phyloP scores from a whole-genome alignment of 1,140 invertebrate species.

The Pinna nobilis region DNA sequence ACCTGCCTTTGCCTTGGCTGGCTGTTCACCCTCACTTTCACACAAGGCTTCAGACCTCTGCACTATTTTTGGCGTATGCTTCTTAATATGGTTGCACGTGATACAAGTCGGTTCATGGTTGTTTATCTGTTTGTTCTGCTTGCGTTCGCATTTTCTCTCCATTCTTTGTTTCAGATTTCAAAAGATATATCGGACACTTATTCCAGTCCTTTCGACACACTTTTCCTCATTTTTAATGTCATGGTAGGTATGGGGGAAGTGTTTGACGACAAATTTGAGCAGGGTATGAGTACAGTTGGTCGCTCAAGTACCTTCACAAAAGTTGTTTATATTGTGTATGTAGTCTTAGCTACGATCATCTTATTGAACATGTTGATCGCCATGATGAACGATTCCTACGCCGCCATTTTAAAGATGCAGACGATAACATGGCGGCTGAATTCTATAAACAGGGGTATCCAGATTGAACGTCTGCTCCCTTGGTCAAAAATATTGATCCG shows the following conservation, averaged over 20 bases:
- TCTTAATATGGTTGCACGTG: slow-evolving; percentile 63
- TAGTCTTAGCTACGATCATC: slow-evolving; percentile 62
- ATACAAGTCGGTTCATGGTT: slow-evolving; percentile 63
- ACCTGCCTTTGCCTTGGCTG: slow-evolving; percentile 61
- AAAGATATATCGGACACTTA: slow-evolving; percentile 38
- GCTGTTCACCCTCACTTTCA: slow-evolving; percentile 62
- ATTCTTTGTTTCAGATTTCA: slow-evolving; percentile 56
- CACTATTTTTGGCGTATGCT: slow-evolving; percentile 69
- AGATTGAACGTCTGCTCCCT: slow-evolving; percentile 59
- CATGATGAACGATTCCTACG: slow-evolving; percentile 72
- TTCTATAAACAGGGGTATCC: slow-evolving; percentile 60
- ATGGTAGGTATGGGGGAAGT: slow-evolving; percentile 66
- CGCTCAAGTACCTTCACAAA: slow-evolving; percentile 41
- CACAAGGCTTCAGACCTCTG: slow-evolving; percentile 59
- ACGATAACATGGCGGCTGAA: slow-evolving; percentile 59
- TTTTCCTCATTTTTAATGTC: slow-evolving; percentile 44
- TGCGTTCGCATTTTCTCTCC: slow-evolving; percentile 64
- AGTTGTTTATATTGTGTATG: slow-evolving; percentile 62
- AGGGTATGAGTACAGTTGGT: slow-evolving; percentile 41
- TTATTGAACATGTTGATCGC: slow-evolving; percentile 69
- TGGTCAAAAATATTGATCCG: no score
- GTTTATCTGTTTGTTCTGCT: slow-evolving; percentile 68
- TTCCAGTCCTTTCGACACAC: slow-evolving; percentile 44
- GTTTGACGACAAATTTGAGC: slow-evolving; percentile 46
- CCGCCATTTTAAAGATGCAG: slow-evolving; percentile 49